These are phyloP conservation scores for Rhabdornis inornatus DNA, from an alignment of 2,113 vertebrate species.

Conservation along the genomic window DNA sequence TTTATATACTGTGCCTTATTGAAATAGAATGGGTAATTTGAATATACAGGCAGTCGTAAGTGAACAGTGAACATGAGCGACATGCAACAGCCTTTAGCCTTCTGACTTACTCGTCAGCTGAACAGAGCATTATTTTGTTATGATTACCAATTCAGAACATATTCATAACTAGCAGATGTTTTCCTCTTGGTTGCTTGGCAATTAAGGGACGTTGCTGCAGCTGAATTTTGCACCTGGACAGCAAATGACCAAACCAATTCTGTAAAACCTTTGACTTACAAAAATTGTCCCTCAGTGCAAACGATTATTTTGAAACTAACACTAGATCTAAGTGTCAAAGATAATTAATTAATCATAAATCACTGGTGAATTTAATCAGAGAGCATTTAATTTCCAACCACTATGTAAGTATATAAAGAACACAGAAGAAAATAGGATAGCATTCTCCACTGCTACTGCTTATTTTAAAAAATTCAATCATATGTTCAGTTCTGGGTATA, in stretches of 20 bases:
- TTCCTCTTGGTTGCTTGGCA: constrained; percentile 43
- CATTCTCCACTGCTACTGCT: not conserved
- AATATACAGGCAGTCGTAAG: not conserved
- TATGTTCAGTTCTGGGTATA: not conserved
- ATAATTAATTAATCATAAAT: not conserved
- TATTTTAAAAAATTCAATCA: not conserved
- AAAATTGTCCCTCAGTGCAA: not conserved
- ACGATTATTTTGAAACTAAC: not conserved
- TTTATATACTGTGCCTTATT: not conserved
- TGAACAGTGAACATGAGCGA: not conserved
- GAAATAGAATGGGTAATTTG: not conserved
- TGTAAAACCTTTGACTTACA: not conserved
- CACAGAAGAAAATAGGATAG: not conserved
- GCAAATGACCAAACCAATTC: not conserved
- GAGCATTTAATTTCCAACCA: not conserved
- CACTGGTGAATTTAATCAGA: not conserved
- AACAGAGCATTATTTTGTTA: constrained; percentile 44
- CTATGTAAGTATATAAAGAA: not conserved
- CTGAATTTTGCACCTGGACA: constrained; percentile 55
- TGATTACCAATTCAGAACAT: constrained; percentile 59
- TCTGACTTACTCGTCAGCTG: not conserved
- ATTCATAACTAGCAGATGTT: constrained; percentile 54
- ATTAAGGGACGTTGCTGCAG: constrained; percentile 52
- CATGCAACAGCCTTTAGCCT: not conserved
- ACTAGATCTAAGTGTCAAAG: not conserved